Conservation (phyloP, 2,113 vertebrate species). For the Burhinus bistriatus region DNA sequence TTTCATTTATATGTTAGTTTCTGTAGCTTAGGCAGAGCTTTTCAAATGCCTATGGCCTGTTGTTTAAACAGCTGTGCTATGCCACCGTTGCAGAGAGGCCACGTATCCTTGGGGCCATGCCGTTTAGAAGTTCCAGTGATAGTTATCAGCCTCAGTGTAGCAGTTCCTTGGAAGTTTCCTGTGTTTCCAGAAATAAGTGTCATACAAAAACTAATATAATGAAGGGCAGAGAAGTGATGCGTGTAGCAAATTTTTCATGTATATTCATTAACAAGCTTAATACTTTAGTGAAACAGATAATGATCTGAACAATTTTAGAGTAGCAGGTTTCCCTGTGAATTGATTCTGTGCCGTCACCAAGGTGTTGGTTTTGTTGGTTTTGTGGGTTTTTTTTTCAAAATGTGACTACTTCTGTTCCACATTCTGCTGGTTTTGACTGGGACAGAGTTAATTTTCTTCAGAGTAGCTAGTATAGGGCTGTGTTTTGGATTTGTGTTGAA, state of each 20-base stretch:
- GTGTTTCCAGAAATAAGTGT: background rate
- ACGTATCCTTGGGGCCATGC: accelerated
- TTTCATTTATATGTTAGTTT: background rate
- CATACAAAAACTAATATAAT: background rate
- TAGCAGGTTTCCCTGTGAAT: background rate
- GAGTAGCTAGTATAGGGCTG: background rate
- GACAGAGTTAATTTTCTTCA: background rate
- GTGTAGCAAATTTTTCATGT: background rate
- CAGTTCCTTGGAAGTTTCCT: background rate
- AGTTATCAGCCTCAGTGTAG: background rate
- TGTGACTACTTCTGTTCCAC: background rate
- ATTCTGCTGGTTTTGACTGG: background rate
- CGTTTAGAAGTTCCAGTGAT: background rate
- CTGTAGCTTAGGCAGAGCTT: background rate
- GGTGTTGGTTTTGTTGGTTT: background rate
- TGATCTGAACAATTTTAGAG: background rate
- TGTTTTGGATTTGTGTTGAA: background rate
- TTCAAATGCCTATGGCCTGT: background rate
- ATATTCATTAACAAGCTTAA: background rate
- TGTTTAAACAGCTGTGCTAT: background rate
- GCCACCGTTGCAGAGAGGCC: background rate
- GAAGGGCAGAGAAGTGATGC: background rate
- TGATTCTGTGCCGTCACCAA: background rate
- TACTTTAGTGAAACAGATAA: background rate
- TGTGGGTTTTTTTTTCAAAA: background rate